These are phyloP conservation scores for Amorpha juglandis DNA, from an alignment of 2,888 invertebrate genomes.

Conservation along the genomic window DNA sequence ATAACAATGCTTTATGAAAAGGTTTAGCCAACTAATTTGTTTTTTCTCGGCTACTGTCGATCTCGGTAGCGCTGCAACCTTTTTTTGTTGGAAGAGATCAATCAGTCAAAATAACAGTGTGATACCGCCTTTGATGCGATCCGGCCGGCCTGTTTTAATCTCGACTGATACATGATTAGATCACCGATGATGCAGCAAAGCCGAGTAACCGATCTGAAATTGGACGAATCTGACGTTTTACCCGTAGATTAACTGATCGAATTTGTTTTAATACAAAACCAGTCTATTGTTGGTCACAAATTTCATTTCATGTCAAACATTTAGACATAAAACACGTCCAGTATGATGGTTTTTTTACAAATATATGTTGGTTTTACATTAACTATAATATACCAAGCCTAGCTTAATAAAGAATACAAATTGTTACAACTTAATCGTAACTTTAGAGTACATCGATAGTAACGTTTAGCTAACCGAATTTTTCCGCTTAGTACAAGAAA, in stretches of 20 bases:
- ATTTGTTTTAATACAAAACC: slow-evolving; percentile 44
- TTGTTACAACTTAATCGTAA: too few relatives aligned
- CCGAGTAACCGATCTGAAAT: slow-evolving; percentile 76
- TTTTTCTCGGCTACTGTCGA: slow-evolving; percentile 84
- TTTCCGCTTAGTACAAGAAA: neutral
- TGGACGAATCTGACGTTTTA: slow-evolving; percentile 66
- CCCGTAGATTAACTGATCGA: slow-evolving; percentile 65
- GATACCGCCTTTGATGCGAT: slow-evolving; percentile 84
- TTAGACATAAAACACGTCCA: slow-evolving; percentile 1
- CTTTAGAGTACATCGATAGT: too few relatives aligned
- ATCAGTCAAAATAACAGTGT: slow-evolving; percentile 85
- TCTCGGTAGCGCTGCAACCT: slow-evolving; percentile 81
- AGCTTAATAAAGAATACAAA: too few relatives aligned
- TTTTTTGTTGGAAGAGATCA: slow-evolving; percentile 81
- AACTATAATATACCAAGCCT: too few relatives aligned
- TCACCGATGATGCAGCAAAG: slow-evolving; percentile 81
- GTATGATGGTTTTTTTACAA: neutral
- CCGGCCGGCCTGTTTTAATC: slow-evolving; percentile 82
- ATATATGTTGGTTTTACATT: too few relatives aligned
- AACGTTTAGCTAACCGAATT: too few relatives aligned
- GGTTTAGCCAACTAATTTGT: slow-evolving; percentile 84
- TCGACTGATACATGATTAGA: slow-evolving; percentile 82
- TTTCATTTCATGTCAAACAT: slow-evolving; percentile 42
- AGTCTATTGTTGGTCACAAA: slow-evolving; percentile 34
- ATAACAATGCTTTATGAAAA: slow-evolving; percentile 83